phyloP scores from a whole-genome alignment of 2,888 invertebrate genomes.

The Xylota sylvarum region DNA sequence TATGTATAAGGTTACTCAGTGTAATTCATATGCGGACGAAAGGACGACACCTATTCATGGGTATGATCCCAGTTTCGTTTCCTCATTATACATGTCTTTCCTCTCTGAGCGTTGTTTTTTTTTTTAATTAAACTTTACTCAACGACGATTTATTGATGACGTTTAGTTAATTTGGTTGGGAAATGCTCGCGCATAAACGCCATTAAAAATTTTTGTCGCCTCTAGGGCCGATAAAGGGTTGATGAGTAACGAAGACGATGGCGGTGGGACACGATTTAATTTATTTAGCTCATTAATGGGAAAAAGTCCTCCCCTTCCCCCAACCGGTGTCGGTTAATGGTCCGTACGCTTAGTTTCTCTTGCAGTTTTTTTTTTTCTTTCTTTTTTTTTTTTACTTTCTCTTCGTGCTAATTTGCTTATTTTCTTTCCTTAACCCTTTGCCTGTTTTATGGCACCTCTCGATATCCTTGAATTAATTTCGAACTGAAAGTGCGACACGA shows the following conservation, averaged over 20 bases:
- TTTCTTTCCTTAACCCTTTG: constrained; percentile 55
- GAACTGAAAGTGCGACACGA: constrained; percentile 52
- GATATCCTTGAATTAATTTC: constrained; percentile 69
- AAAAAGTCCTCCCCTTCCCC: constrained; percentile 43
- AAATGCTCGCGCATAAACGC: constrained; percentile 76
- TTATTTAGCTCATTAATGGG: constrained; percentile 74
- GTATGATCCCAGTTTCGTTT: constrained; percentile 32
- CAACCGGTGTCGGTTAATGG: constrained; percentile 52
- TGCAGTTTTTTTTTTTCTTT: constrained; percentile 54
- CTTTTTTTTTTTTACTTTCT: constrained; percentile 31
- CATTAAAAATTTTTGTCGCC: constrained; percentile 72
- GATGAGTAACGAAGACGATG: constrained; percentile 67
- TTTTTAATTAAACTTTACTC: constrained; percentile 74
- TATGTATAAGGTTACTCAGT: constrained; percentile 30
- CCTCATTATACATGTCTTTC: constrained; percentile 43
- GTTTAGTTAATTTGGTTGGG: constrained; percentile 69
- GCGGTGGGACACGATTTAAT: constrained; percentile 66
- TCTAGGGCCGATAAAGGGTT: constrained; percentile 72
- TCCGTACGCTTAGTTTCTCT: constrained; percentile 63
- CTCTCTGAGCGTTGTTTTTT: not conserved
- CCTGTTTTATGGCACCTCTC: constrained; percentile 63
- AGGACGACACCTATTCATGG: constrained; percentile 48
- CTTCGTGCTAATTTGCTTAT: constrained; percentile 72
- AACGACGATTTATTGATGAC: constrained; percentile 72
- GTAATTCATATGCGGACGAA: constrained; percentile 37